A percentile compares a stretch with the other conserved stretches of the same genome.
Evolutionary conservation across 2,113 vertebrate species (phyloP).

Genomic region (Micromys minutus): DNA sequence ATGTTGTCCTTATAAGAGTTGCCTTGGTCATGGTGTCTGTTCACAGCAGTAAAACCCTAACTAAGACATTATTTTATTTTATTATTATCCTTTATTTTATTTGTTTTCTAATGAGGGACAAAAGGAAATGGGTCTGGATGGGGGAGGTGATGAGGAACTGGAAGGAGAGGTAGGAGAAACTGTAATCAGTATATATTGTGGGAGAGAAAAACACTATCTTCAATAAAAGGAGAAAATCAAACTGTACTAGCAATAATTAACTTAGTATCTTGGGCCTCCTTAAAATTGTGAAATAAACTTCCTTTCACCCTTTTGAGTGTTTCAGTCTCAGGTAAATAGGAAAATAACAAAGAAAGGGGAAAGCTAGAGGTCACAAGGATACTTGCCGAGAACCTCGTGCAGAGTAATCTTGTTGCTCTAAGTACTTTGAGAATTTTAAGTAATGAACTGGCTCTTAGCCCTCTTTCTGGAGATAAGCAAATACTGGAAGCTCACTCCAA

Average conservation of each 20-base stretch:
- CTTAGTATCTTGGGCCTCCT: not conserved
- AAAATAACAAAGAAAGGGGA: not conserved
- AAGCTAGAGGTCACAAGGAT: not conserved
- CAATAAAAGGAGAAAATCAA: conserved; percentile 38
- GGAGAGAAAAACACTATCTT: not conserved
- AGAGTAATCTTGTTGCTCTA: conserved; percentile 28
- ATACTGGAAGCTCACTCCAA: not conserved
- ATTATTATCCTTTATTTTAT: not conserved
- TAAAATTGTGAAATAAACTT: conserved; percentile 34
- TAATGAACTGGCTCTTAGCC: not conserved
- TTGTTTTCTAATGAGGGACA: not conserved
- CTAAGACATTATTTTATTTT: not conserved
- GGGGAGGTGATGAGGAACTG: not conserved
- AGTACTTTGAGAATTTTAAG: conserved; percentile 49
- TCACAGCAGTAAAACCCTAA: too few relatives aligned
- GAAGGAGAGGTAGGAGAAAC: not conserved
- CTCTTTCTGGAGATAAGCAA: conserved; percentile 46
- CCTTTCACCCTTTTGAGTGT: not conserved
- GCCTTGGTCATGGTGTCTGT: too few relatives aligned
- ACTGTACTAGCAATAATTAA: not conserved
- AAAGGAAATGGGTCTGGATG: not conserved
- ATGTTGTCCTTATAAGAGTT: too few relatives aligned
- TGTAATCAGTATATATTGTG: not conserved
- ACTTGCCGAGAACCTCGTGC: conserved; percentile 17
- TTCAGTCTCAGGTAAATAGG: not conserved